A percentile compares a stretch with the other conserved stretches of the same genome.
Evolutionary conservation across 2,113 vertebrate species (phyloP).

Genomic region (Stomatorhinus ivindoensis): DNA sequence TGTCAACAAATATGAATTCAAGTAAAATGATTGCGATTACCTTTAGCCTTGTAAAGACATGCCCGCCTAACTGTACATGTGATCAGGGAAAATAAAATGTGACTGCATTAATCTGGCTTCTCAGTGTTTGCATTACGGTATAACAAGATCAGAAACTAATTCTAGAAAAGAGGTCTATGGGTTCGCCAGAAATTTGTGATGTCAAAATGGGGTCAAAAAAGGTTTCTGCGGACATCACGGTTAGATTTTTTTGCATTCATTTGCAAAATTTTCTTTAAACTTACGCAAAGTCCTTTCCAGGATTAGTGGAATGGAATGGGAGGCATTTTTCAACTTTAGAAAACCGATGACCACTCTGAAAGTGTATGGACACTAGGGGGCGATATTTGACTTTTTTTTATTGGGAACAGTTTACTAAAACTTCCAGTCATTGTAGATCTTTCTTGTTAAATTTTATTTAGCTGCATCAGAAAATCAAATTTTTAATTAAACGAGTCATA

Average conservation of each 20-base stretch:
- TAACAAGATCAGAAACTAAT: too few relatives aligned
- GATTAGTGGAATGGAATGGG: background rate
- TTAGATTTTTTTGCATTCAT: background rate
- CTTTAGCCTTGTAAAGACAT: too few relatives aligned
- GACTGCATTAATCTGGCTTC: too few relatives aligned
- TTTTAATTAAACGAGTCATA: background rate
- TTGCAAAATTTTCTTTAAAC: background rate
- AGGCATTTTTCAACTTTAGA: background rate
- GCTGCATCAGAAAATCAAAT: background rate
- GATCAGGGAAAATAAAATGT: too few relatives aligned
- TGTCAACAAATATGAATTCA: too few relatives aligned
- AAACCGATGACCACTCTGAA: background rate
- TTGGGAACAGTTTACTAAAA: background rate
- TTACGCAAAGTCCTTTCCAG: background rate
- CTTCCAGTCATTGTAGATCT: background rate
- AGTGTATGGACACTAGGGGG: background rate
- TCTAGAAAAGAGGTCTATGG: too few relatives aligned
- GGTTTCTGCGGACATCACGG: background rate
- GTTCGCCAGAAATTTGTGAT: too few relatives aligned
- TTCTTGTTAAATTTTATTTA: background rate
- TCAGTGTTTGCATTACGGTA: too few relatives aligned
- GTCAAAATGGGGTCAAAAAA: too few relatives aligned
- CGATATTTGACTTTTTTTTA: background rate
- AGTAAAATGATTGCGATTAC: too few relatives aligned
- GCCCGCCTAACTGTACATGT: too few relatives aligned